Conservation (phyloP, 2,797 vertebrate species). For the Siniperca undulata region DNA sequence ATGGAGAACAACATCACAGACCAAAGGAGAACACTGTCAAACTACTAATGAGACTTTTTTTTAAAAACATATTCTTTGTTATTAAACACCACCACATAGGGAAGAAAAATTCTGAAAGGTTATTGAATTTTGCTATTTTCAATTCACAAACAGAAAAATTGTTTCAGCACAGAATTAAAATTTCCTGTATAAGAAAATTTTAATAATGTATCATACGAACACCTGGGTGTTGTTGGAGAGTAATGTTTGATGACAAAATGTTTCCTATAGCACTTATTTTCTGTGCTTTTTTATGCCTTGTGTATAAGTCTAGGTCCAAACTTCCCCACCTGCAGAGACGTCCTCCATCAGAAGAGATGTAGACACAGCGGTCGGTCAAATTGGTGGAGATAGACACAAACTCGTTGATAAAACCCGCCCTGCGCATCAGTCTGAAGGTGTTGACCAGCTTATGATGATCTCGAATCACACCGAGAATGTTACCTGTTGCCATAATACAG, state of each 20-base stretch:
- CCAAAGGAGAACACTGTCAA: constrained; percentile 4
- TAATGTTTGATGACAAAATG: not conserved
- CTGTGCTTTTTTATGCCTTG: not conserved
- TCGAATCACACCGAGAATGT: constrained; percentile 96
- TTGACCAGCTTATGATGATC: constrained; percentile 94
- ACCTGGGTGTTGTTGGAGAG: not conserved
- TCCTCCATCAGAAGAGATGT: constrained; percentile 98
- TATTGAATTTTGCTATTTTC: not conserved
- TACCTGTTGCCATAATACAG: constrained; percentile 83
- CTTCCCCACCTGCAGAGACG: constrained; percentile 92
- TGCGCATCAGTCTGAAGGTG: constrained; percentile 97
- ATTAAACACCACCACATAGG: not conserved
- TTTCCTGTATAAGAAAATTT: not conserved
- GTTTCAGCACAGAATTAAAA: not conserved
- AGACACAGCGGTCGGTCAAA: constrained; percentile 95
- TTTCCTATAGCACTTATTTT: not conserved
- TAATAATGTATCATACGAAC: not conserved
- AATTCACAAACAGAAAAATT: not conserved
- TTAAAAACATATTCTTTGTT: not conserved
- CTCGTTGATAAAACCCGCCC: constrained; percentile 97
- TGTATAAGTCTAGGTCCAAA: not conserved
- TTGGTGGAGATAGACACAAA: constrained; percentile 99
- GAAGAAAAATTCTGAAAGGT: not conserved
- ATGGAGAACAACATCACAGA: constrained; percentile 26
- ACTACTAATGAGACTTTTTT: not conserved